These are phyloP conservation scores for Tringa solitaria DNA, from an alignment of 2,113 vertebrate species.

Conservation along the genomic window DNA sequence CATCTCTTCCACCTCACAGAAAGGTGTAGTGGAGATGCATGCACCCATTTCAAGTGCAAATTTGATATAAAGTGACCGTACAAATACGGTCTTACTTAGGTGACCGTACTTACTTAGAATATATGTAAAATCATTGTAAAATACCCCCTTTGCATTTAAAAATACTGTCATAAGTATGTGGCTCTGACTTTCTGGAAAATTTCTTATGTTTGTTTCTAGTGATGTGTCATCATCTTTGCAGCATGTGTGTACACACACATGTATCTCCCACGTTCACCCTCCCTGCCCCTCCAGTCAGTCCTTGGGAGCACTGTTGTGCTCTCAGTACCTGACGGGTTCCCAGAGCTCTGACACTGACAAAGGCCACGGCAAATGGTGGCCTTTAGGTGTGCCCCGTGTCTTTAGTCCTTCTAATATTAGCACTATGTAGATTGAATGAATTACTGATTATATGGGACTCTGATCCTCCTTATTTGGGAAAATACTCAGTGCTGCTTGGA, in stretches of 20 bases:
- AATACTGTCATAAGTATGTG: background rate
- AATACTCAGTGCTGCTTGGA: background rate
- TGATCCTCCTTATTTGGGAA: background rate
- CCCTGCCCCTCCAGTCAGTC: background rate
- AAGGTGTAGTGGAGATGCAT: background rate
- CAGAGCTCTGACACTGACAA: background rate
- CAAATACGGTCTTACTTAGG: too few species aligned
- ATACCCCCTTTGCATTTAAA: background rate
- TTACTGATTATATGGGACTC: background rate
- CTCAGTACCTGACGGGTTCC: background rate
- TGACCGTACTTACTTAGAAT: too few species aligned
- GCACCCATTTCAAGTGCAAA: background rate
- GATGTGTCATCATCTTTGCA: background rate
- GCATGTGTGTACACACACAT: fast-evolving
- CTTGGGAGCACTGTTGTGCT: background rate
- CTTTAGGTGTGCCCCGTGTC: background rate
- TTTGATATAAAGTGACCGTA: background rate
- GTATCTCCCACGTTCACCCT: background rate
- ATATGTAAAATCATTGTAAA: background rate
- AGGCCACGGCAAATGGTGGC: background rate
- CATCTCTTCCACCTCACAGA: background rate
- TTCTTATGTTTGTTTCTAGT: background rate
- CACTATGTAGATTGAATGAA: background rate
- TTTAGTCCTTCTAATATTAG: background rate
- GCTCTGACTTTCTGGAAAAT: background rate